Base-by-base conservation (phyloP, 2,797 vertebrate species). In the Eospalax fontanierii region DNA sequence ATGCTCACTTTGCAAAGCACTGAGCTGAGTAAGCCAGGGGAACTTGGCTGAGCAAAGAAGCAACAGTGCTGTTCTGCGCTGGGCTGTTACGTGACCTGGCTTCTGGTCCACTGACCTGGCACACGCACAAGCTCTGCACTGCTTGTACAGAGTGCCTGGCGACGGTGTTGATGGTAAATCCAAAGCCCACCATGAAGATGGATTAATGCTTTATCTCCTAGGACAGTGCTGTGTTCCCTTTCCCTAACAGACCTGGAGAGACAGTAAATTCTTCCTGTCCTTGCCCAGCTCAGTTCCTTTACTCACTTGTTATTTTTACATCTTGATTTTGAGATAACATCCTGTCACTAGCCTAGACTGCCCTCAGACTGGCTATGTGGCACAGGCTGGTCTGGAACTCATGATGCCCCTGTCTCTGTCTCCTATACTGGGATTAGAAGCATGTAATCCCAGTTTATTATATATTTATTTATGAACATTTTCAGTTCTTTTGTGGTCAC, bases 191-290 rank as follows among this genome's bases (percentile, higher is more conserved):
- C 2, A 3, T 35, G 63, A 50, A 78, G 70, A 54, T 80, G 57
- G 78, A 86, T 75, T 40, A 70, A 61, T 76, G 19, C 35, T 83
- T 85, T 35, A 14, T 73, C 84, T 94, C 80, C 66, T 83, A 54
- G 70, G 75, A 54, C 90, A 87, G 35, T 33, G 33, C 21, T 46
- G 61, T 40, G 28, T 33, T 87, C 73, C 50, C 63, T 50, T 83
- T 35, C 9, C 38, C 24, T 89, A 4, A 30, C 38, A 59, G 28
- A 87, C 63, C 50, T 65, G 63, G 40, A 59, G 30, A 82, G 63
- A 50, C 19, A 71, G 19, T 11, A 26, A 89, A 8, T 70, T 4
- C 35, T 83, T 94, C 21, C 87, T 76, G 0, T 81, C 18, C 26
- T 79, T 63, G 18, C 46, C 28, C 78, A 40, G 8, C 14, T 19